Evolutionary conservation across 2,888 invertebrate genomes (phyloP).

Genomic region (Chironomus tentans): DNA sequence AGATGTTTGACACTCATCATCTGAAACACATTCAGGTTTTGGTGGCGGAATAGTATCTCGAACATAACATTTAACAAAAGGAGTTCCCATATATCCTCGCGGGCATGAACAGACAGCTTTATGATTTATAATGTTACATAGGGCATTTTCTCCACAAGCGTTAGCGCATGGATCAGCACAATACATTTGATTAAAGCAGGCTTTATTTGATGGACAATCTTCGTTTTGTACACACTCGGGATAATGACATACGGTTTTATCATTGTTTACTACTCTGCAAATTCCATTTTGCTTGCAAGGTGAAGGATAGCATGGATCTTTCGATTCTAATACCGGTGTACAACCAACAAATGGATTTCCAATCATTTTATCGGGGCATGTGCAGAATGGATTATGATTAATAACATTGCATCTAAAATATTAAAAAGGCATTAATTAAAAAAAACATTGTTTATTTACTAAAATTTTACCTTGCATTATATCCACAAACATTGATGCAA

Average conservation of each 20-base stretch:
- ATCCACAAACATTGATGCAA: constrained; percentile 68
- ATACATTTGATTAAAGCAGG: constrained; percentile 65
- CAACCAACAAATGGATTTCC: constrained; percentile 76
- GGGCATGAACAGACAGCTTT: constrained; percentile 78
- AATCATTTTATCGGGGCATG: constrained; percentile 59
- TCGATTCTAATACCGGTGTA: constrained; percentile 38
- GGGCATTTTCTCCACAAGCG: constrained; percentile 74
- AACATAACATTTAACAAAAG: constrained; percentile 61
- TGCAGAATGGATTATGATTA: constrained; percentile 79
- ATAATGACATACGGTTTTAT: constrained; percentile 62
- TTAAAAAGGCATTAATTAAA: too few relatives aligned
- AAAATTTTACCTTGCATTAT: constrained; percentile 46
- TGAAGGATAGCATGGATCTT: constrained; percentile 73
- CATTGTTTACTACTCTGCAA: constrained; percentile 59
- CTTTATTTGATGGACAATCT: constrained; percentile 74
- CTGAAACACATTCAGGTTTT: constrained; percentile 64
- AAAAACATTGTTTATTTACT: background rate
- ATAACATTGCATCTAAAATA: constrained; percentile 57
- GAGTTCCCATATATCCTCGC: constrained; percentile 63
- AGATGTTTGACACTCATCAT: constrained; percentile 71
- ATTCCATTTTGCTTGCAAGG: constrained; percentile 77
- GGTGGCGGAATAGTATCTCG: constrained; percentile 44
- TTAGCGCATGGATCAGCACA: constrained; percentile 76
- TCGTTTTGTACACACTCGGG: constrained; percentile 82
- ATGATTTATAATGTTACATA: constrained; percentile 71